Evolutionary conservation across 2,113 vertebrate species (phyloP), one percentile per base, ranked within the genome.

Genomic region (Micronycteris hirsuta): DNA sequence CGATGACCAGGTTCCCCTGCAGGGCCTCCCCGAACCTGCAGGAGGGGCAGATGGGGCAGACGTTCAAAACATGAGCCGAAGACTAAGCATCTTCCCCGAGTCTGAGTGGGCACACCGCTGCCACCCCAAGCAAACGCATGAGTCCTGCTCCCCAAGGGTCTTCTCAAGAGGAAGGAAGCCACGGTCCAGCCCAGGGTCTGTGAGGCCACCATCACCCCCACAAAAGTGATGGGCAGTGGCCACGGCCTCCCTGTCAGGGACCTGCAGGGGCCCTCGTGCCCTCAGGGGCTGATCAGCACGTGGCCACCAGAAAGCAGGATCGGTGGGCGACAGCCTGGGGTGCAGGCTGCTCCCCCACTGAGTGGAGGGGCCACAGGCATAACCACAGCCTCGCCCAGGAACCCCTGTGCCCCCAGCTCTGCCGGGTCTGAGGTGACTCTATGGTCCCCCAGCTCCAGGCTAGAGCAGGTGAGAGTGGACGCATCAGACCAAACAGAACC

Each of bases 11-110:
- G 88, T 99, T 99, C 77, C 99, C 99, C 96, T 99, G 98, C 89
- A 99, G 99, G 1, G 99, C 99, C 97, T 99, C 99, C 49, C 99
- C 99, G 94, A 99, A 99, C 98, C 99, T 99, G 97, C 12, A 49
- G 97, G 3, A 73, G 1, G 36, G 4, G 14, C 3, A 7, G 43
- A 10, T 0, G 0, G 7, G 9, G 4, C 0, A 1, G 20, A 41
- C 17, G 15, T 41, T 36, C 16, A 14, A 56, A 58, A 10, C 26
- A 0, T 2, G 1, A 36, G 36, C 86, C 9, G 10, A 52, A 47
- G 28, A 52, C 16, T 1, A 45, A 19, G 9, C 3, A 0, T 5
- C 3, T 38, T 47, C 73, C 73, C 73, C 33, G 0, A 4, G 9
- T 1, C 28, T 13, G 4, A n/a, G 38, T 4, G 38, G 31, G 31